Evolutionary conservation across 2,888 invertebrate genomes (phyloP).

Genomic region (Sarcophaga rosellei): DNA sequence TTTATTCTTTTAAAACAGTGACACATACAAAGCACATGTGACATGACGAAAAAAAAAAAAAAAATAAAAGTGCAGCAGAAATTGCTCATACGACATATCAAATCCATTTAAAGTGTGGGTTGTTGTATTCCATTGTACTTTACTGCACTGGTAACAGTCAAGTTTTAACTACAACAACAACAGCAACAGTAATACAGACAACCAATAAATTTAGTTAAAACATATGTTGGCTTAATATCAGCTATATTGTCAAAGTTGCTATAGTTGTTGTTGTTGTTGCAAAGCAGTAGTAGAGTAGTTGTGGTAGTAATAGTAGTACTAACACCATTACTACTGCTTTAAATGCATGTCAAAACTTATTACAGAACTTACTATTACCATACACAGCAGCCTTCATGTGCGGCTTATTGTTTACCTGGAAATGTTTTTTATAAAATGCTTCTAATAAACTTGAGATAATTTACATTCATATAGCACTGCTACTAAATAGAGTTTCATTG

Average conservation of each 20-base stretch:
- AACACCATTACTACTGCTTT: conserved; percentile 1
- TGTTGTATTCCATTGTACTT: conserved; percentile 3
- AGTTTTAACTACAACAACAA: not conserved
- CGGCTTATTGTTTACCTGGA: no score
- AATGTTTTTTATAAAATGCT: no score
- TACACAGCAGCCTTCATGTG: not conserved
- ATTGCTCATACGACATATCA: conserved; percentile 40
- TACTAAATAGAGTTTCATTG: no score
- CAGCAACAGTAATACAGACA: not conserved
- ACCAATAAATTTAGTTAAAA: not conserved
- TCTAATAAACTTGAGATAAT: no score
- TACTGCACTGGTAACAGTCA: not conserved
- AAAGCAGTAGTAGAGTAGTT: conserved; percentile 1
- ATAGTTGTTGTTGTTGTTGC: no score
- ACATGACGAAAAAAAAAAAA: no score
- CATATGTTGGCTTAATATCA: conserved; percentile 15
- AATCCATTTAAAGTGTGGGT: conserved; percentile 46
- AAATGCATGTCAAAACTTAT: not conserved
- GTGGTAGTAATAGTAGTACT: conserved; percentile 11
- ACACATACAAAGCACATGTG: conserved; percentile 57
- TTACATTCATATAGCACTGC: no score
- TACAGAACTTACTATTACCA: not conserved
- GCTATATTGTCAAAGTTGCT: no score
- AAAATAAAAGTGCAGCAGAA: no score
- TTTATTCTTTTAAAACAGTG: conserved; percentile 39